Percentiles rank a stretch among this genome's conserved stretches.
These are phyloP conservation scores for Antidorcas marsupialis DNA, from an alignment of 2,113 vertebrate genomes.

Conservation along the genomic window DNA sequence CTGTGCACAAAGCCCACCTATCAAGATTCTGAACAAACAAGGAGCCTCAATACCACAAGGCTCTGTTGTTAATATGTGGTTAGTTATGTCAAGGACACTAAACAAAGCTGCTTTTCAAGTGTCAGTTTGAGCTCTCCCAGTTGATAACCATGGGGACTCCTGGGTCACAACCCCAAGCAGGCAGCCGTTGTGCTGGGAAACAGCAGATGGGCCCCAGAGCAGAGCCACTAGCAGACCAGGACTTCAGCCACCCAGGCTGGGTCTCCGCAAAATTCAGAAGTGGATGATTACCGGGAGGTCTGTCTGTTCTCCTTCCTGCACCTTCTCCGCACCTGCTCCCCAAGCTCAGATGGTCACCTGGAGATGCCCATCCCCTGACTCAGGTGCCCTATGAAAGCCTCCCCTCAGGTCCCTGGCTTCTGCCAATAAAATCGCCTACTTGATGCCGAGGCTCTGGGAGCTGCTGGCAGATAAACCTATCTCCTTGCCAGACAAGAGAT, in stretches of 20 bases:
- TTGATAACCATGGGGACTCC: constrained; percentile 22
- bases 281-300: fast-evolving
- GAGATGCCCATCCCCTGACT: neutral
- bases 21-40: constrained; percentile 77
- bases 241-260: neutral
- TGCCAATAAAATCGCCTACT: neutral
- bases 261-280: neutral
- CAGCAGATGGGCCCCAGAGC: neutral
- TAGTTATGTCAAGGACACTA: constrained; percentile 81
- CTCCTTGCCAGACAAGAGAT: neutral
- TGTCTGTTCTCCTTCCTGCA: neutral
- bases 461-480: neutral
- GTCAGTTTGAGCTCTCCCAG: constrained; percentile 62
- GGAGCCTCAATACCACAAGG: constrained; percentile 59
- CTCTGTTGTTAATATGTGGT: constrained; percentile 59
- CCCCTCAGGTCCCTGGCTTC: neutral
- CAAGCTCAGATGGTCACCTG: neutral
- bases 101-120: constrained; percentile 76
- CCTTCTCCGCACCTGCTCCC: neutral
- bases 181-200: constrained; percentile 10
- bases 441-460: neutral
- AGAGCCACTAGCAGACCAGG: neutral
- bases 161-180: constrained; percentile 63
- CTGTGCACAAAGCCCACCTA: constrained; percentile 68
- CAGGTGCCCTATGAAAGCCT: neutral